Evolutionary conservation across 2,113 vertebrate genomes (phyloP).

Genomic region (Antechinus flavipes): DNA sequence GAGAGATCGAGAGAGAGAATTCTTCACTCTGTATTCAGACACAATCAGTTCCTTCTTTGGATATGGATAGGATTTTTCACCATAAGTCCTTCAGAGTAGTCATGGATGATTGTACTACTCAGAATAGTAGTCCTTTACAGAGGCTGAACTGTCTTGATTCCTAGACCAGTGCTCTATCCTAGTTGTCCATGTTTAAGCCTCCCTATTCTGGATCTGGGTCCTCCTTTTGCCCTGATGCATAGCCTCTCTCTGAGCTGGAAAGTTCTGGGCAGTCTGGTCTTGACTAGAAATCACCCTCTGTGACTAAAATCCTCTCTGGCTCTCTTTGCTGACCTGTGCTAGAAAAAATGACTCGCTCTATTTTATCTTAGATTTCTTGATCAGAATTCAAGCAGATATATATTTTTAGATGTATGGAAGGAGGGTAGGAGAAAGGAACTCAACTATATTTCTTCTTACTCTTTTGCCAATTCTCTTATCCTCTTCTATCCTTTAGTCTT

Average conservation of each 20-base stretch:
- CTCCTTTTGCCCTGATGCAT: neutral
- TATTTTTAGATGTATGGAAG: neutral
- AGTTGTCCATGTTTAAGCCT: neutral
- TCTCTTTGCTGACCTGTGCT: neutral
- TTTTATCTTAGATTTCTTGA: neutral
- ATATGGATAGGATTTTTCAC: no score
- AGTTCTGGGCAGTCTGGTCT: neutral
- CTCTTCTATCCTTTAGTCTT: neutral
- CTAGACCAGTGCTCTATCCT: neutral
- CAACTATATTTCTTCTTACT: neutral
- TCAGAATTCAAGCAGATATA: neutral
- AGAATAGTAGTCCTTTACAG: no score
- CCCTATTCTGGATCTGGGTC: neutral
- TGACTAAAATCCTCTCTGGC: neutral
- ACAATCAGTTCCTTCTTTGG: no score
- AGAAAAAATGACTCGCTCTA: neutral
- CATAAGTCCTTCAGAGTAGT: no score
- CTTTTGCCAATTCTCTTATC: neutral
- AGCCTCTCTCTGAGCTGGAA: neutral
- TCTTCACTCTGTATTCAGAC: no score
- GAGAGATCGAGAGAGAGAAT: no score
- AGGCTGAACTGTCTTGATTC: neutral
- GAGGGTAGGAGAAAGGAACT: neutral
- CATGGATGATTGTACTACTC: no score
- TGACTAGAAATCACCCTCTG: neutral